Percentiles rank a stretch among this genome's conserved stretches.
phyloP scores from a whole-genome alignment of 2,113 vertebrate genomes.

The Theristicus caerulescens region DNA sequence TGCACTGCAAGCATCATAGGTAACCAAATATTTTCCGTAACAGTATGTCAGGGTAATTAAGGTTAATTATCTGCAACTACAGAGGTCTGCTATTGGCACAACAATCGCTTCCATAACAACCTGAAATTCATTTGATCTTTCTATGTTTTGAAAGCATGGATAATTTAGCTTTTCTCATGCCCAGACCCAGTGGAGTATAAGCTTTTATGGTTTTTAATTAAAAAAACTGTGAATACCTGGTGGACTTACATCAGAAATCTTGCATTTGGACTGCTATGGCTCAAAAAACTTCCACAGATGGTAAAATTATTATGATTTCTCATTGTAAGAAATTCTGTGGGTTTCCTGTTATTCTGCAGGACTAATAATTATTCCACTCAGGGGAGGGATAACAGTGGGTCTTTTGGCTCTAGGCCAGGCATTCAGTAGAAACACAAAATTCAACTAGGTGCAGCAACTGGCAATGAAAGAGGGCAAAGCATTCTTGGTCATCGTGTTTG shows the following conservation, averaged over 20 bases:
- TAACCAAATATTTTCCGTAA: slow-evolving; percentile 5
- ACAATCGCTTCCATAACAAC: not conserved
- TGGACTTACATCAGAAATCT: slow-evolving; percentile 26
- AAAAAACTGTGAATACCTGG: not conserved
- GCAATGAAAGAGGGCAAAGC: not conserved
- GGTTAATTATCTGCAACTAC: slow-evolving; percentile 33
- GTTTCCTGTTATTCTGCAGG: slow-evolving; percentile 50
- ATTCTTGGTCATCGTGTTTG: not conserved
- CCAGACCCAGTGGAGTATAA: slow-evolving; percentile 6
- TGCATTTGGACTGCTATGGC: not conserved
- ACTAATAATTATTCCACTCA: slow-evolving; percentile 19
- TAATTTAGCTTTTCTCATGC: slow-evolving; percentile 28
- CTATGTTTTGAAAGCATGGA: slow-evolving; percentile 30
- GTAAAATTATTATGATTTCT: slow-evolving; percentile 45
- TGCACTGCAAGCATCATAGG: not conserved
- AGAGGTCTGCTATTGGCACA: not conserved
- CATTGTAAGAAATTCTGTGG: slow-evolving; percentile 40
- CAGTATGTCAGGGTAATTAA: slow-evolving; percentile 3
- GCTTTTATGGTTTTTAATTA: not conserved
- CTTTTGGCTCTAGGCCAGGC: not conserved
- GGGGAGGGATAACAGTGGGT: not conserved
- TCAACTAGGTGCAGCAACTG: not conserved
- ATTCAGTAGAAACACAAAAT: not conserved
- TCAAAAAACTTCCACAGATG: slow-evolving; percentile 16
- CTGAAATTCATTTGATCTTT: slow-evolving; percentile 33